Evolutionary conservation across 2,797 vertebrate genomes (phyloP), one percentile per base, ranked within the genome.

Genomic region (Morelia viridis): DNA sequence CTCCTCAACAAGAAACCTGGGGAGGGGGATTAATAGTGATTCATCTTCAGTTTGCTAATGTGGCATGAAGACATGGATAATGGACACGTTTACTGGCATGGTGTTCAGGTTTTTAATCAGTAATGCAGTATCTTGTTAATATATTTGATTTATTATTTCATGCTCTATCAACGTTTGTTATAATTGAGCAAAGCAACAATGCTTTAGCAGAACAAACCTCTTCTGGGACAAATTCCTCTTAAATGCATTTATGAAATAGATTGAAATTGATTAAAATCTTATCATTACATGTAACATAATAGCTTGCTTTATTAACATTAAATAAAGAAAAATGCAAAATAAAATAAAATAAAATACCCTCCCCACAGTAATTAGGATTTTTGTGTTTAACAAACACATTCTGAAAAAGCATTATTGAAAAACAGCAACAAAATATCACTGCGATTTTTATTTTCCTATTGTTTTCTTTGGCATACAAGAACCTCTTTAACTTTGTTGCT

Each of bases 251-350:
- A 50, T 60, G 12, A 68, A 86, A 85, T 12, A 86, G 53, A 28
- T 17, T 64, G 28, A 86, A 71, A 60, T 22, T 80, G 13, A 87
- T 76, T 56, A 87, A 76, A 71, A 61, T 26, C 13, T 19, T 90
- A 86, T 60, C 88, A 26, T 24, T 57, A 41, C 9, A 50, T 46
- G 60, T 28, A 86, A 7, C 13, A 86, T 76, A 71, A 31, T 68
- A 9, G 13, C 28, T 89, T 76, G 62, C 26, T 92, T 58, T 57
- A 71, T 88, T 76, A 92, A 92, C 85, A 92, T n/a, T 87, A 50
- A 56, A 86, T 71, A 28, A 89, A 86, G 35, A 15, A 65, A 46
- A 64, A 64, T 62, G 50, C 2, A 83, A 88, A 83, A 26, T 1
- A 83, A 53, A 76, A 80, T 3, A 58, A n/a, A 13, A 50, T 7